Base-by-base conservation (phyloP, 1,140 invertebrate genomes). In the Procambarus clarkii region DNA sequence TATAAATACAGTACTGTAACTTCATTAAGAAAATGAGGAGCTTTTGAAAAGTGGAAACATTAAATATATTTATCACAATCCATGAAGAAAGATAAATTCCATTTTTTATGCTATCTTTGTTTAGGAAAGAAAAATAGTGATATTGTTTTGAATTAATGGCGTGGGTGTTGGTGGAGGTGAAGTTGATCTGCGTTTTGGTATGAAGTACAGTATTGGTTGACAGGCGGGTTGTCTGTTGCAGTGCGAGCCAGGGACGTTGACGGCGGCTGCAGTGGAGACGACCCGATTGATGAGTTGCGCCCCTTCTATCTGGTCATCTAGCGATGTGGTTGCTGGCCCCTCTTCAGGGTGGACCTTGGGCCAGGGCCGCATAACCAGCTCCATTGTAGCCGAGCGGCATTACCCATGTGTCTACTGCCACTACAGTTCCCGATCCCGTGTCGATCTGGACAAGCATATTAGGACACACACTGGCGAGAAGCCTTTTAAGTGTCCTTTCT, bases 401-500 rank as follows among this genome's bases (percentile, higher is more conserved):
- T 92, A 89, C 48, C 87, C 93, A 15, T 94, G 93, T 77, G n/a
- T 58, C 50, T 93, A 86, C 83, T 94, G 93, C 92, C 91, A 92
- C 44, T 93, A 94, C 83, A 88, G 86, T 0, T 99, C 98, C 98
- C 95, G 99, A 24, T 91, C 89, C 5, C 81, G 89, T 24, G 89
- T 91, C 21, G 89, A 91, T 45, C 96, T 99, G 2, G 98, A 99
- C 95, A 98, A 98, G 3, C 98, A 99, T 95, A 98, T 98, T 93
- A 95, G 98, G 44, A 98, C 98, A 0, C 98, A 99, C 94, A 98
- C 98, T 0, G 98, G 98, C 0, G 99, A 99, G 95, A 99, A 99
- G 93, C 98, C 99, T 0, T 99, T 99, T 95, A 97, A 97, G 44
- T 99, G 98, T 94, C 97, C 97, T 79, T 97, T 98, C 93, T 99